Conservation (phyloP, 2,113 vertebrate species). For the Cricetomys ansorgei region DNA sequence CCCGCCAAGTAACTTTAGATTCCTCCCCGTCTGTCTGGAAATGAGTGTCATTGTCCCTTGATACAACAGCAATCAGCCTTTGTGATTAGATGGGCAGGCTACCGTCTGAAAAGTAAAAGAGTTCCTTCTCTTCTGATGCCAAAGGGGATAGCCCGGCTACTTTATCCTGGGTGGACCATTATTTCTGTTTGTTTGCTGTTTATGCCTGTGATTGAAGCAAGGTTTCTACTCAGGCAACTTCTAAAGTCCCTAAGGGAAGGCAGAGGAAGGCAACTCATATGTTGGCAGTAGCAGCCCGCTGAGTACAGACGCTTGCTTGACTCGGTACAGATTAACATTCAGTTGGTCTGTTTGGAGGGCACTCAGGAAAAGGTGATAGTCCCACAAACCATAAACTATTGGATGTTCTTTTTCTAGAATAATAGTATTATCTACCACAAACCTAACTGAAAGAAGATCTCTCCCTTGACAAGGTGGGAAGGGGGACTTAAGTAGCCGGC, state of each 20-base stretch:
- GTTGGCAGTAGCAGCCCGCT: not conserved
- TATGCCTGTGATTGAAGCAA: not conserved
- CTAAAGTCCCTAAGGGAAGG: not conserved
- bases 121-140: slow-evolving; percentile 34
- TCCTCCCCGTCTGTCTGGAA: slow-evolving; percentile 3
- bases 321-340: not conserved
- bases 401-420: not conserved
- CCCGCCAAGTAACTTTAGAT: slow-evolving; percentile 55
- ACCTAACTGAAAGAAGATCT: not conserved
- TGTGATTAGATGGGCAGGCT: slow-evolving; percentile 47
- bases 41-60: slow-evolving; percentile 9
- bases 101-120: slow-evolving; percentile 22
- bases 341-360: not conserved
- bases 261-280: not conserved
- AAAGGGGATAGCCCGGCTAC: slow-evolving; percentile 1
- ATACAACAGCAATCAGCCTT: not conserved
- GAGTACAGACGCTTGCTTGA: not conserved
- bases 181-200: not conserved
- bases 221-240: not conserved
- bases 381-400: not conserved
- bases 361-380: not conserved
- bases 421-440: not conserved
- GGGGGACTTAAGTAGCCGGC: not conserved
- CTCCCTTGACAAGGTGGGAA: accelerated
- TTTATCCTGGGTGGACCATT: not conserved